Percentiles rank a stretch among this genome's conserved stretches.
phyloP scores from a whole-genome alignment of 2,888 invertebrate species.

The Mycalesis mineus region DNA sequence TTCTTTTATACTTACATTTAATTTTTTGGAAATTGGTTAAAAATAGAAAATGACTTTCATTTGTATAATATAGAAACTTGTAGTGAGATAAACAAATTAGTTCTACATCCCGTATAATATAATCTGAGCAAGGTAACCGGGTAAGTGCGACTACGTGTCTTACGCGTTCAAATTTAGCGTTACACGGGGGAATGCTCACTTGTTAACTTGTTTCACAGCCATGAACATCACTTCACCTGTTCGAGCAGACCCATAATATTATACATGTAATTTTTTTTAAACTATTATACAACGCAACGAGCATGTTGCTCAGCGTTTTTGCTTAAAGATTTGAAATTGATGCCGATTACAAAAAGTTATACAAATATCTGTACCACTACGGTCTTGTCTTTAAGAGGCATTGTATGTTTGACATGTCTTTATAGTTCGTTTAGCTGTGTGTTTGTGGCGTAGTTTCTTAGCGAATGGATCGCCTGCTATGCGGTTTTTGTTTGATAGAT shows the following conservation, averaged over 20 bases:
- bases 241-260: slow-evolving; percentile 24
- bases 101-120: slow-evolving; percentile 23
- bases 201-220: slow-evolving; percentile 33
- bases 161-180: slow-evolving; percentile 26
- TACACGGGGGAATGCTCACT: slow-evolving; percentile 30
- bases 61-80: neutral
- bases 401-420: too few relatives aligned
- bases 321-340: slow-evolving; percentile 9
- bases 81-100: slow-evolving; percentile 11
- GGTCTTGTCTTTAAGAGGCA: too few relatives aligned
- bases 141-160: slow-evolving; percentile 32
- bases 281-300: slow-evolving; percentile 6
- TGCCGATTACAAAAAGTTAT: too few relatives aligned
- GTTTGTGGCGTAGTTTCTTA: too few relatives aligned
- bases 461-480: too few relatives aligned
- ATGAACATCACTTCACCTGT: slow-evolving; percentile 28
- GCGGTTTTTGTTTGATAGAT: too few relatives aligned
- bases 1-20: too few relatives aligned
- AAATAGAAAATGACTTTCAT: neutral
- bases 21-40: too few relatives aligned
- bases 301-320: slow-evolving; percentile 12
- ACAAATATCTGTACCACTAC: too few relatives aligned
- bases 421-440: too few relatives aligned
- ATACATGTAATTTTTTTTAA: slow-evolving; percentile 22
- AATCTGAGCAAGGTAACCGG: slow-evolving; percentile 21